Evolutionary conservation across 2,113 vertebrate genomes (phyloP), one percentile per base, ranked within the genome.

Genomic region (Rhynchomys soricoides): DNA sequence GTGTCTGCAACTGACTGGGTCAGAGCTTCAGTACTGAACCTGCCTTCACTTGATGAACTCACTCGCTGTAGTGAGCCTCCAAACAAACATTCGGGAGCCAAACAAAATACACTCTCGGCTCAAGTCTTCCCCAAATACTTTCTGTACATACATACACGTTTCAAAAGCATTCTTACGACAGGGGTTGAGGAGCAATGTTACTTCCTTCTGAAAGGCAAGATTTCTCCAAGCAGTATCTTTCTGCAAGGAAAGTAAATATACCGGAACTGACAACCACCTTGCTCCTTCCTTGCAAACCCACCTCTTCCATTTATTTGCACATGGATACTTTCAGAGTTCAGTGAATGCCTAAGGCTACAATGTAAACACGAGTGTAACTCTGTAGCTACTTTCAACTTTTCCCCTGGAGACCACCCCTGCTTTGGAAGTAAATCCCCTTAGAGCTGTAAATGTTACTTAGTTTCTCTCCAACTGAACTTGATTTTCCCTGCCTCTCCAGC

Each of bases 121-220:
- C 89, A 73, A 89, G n/a, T 24, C 55, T 86, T 95, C 57, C 40
- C 37, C 24, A 5, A 83, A 37, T 22, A 66, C 0, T 59, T 62
- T 43, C 31, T 62, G 24, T 26, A n/a, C 73, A 87, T 21, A 74
- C 45, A 55, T 1, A 43, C 1, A 70, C 40, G 73, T 96, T 97
- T 95, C 93, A 96, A 91, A 86, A 94, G 82, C 79, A 29, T 15
- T 95, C 93, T 97, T 97, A 96, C 94, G 98, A 97, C 48, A 94
- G 5, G 26, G 13, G 1, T 62, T 83, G 89, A 48, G 43, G 40
- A 87, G 95, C 52, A 97, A 96, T 86, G 81, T 89, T 87, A 97
- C 97, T 98, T 98, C 98, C 97, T 98, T 97, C 48, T 97, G 94
- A 95, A 95, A 93, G 96, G 5, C 2, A 90, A 57, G 43, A 92